Evolutionary conservation across 2,888 invertebrate genomes (phyloP), one percentile per base, ranked within the genome.

Genomic region (Campoletis raptor): DNA sequence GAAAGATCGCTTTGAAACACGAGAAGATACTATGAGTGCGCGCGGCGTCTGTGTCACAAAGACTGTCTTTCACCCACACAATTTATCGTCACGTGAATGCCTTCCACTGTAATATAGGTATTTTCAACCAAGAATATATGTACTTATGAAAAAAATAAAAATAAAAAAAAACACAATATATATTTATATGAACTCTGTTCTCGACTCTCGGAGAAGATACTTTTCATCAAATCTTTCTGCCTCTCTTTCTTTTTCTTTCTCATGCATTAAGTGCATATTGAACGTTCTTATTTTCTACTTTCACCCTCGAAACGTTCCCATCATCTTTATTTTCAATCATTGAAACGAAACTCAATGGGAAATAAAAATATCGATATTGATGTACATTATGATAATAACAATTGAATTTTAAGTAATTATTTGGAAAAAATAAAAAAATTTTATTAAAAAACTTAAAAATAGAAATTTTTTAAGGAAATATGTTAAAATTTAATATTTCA

Each of bases 21-120:
- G 42, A 73, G 66, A 66, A 52, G 73, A 72, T 80, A 52, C 54
- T 79, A 36, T 3, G 37, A 73, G 66, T 81, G 77, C 83, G 45
- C 79, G 42, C 10, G 69, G 42, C 74, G 66, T 80, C 18, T 66
- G 72, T 73, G 66, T 67, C 84, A 91, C 90, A 90, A 89, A 89
- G 90, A 85, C 85, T 70, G 83, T 85, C 90, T 90, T 91, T 91
- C 90, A 91, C 88, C 85, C 89, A 72, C 84, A 83, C 88, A 86
- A 90, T 90, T 90, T 88, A 90, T 90, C 90, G 79, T 45, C 48
- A 74, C 57, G 76, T 89, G 85, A 86, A 87, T 88, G 83, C 69
- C 76, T 37, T 42, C 72, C 73, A 84, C 78, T 81, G 78, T 85
- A 37, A 77, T 37, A 37, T 77, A 37, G 12, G n/a, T 57, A 52